Percentiles rank a stretch among this genome's conserved stretches.
These are phyloP conservation scores for Sinopyrophorus schimmeli DNA, from an alignment of 2,888 invertebrate species.

Conservation along the genomic window DNA sequence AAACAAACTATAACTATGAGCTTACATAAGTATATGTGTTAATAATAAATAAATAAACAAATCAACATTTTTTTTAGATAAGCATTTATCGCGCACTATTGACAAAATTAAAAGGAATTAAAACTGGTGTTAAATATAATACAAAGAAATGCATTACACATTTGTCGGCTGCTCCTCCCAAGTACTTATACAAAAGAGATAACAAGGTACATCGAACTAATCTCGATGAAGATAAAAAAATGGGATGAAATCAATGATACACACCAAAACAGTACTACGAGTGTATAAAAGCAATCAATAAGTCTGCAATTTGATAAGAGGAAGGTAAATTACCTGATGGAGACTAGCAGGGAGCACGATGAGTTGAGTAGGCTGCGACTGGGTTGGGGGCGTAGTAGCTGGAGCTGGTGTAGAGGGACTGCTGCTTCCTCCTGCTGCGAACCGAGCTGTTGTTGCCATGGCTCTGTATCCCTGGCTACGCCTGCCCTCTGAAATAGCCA, in stretches of 20 bases:
- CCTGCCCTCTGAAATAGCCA: conserved; percentile 52
- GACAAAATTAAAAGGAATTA: too few relatives aligned
- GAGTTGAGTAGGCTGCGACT: conserved; percentile 54
- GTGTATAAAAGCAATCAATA: conserved; percentile 35
- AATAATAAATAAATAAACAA: too few relatives aligned
- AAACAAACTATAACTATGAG: too few relatives aligned
- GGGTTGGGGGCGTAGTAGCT: conserved; percentile 53
- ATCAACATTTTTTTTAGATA: too few relatives aligned
- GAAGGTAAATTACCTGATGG: conserved; percentile 52
- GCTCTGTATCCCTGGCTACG: conserved; percentile 54
- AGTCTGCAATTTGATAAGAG: conserved; percentile 26
- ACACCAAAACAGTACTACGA: conserved; percentile 10
- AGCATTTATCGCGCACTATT: too few relatives aligned
- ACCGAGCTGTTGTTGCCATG: conserved; percentile 63
- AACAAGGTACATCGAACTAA: too few relatives aligned
- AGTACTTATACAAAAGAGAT: too few relatives aligned
- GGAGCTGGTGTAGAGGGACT: conserved; percentile 55
- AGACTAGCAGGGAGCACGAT: conserved; percentile 57
- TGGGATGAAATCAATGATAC: conserved; percentile 29
- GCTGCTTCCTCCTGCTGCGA: conserved; percentile 61
- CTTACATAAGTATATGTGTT: too few relatives aligned
- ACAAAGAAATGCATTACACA: too few relatives aligned
- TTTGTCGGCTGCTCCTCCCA: too few relatives aligned
- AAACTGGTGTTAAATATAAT: too few relatives aligned
- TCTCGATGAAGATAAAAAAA: too few relatives aligned